Evolutionary conservation across 2,888 invertebrate genomes (phyloP).

Genomic region (Scaptomyza flava): DNA sequence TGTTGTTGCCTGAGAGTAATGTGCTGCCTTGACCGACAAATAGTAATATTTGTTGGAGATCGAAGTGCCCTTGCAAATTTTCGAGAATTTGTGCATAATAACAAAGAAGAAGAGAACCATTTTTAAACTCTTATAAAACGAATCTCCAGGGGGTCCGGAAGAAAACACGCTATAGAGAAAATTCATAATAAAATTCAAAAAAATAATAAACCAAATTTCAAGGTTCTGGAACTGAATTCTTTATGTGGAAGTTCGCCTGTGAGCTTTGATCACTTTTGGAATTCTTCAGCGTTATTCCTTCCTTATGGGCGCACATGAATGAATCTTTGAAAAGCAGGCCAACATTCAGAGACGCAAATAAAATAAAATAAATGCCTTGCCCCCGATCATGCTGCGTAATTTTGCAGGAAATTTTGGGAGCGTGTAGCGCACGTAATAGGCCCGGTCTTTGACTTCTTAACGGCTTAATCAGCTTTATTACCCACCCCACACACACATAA

Average conservation of each 20-base stretch:
- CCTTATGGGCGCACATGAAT: conserved; percentile 27
- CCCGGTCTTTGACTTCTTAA: conserved; percentile 59
- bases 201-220: no score
- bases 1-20: conserved; percentile 5
- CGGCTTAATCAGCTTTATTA: conserved; percentile 36
- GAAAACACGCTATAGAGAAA: no score
- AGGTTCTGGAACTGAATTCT: no score
- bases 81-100: no score
- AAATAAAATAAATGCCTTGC: background rate
- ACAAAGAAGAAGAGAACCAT: no score
- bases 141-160: no score
- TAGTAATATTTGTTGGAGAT: background rate
- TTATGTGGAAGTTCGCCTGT: no score
- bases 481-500: conserved; percentile 44
- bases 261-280: background rate
- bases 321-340: conserved; percentile 50
- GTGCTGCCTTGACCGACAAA: conserved; percentile 25
- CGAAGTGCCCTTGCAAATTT: background rate
- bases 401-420: conserved; percentile 56
- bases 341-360: conserved; percentile 19
- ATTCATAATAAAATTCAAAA: no score
- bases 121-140: no score
- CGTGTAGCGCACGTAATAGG: conserved; percentile 70
- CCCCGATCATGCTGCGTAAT: conserved; percentile 31
- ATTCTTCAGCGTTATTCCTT: conserved; percentile 13